These are phyloP conservation scores for Pecten maximus DNA, from an alignment of 2,888 invertebrate genomes.

Conservation along the genomic window DNA sequence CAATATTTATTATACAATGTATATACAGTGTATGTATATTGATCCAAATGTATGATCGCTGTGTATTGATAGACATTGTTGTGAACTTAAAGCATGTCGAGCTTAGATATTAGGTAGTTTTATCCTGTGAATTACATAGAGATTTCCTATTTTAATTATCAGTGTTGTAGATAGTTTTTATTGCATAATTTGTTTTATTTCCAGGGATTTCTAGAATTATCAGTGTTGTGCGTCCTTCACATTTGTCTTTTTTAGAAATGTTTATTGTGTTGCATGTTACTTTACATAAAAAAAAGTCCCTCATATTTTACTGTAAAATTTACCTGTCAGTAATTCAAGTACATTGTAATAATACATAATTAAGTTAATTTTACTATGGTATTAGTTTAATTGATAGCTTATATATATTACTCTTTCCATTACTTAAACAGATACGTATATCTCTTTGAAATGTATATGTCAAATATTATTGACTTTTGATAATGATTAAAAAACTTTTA, in stretches of 20 bases:
- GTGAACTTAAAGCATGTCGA: background rate
- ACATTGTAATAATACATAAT: too few species aligned
- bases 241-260: background rate
- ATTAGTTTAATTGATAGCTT: too few species aligned
- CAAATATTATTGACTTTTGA: too few species aligned
- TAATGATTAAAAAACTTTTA: too few species aligned
- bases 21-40: background rate
- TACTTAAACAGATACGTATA: too few species aligned
- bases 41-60: background rate
- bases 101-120: background rate
- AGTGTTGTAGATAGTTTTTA: too few species aligned
- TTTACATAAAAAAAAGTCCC: background rate
- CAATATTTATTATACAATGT: background rate
- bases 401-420: too few species aligned
- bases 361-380: too few species aligned
- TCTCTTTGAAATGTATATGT: too few species aligned
- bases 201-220: background rate
- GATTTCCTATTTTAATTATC: background rate
- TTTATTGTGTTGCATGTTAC: too few species aligned
- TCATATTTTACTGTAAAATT: background rate
- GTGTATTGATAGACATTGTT: background rate
- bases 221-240: background rate
- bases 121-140: background rate
- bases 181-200: too few species aligned
- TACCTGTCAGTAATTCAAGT: background rate